Conservation (phyloP, 2,113 vertebrate species). For the Larimichthys polyactis region DNA sequence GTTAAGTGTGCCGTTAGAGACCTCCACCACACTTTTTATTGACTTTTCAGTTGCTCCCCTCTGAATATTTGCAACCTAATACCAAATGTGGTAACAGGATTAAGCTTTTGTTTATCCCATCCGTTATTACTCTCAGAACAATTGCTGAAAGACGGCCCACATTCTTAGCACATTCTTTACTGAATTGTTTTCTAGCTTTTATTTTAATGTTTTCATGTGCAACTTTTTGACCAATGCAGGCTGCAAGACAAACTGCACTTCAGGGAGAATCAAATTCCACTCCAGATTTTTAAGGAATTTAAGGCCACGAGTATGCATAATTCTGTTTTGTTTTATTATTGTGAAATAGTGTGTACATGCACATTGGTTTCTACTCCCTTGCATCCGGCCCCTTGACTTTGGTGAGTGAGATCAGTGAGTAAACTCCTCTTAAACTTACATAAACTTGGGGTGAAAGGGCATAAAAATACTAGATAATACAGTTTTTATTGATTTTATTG, state of each 20-base stretch:
- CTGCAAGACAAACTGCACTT: conserved; percentile 7
- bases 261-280: conserved; percentile 28
- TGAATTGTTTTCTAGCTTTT: conserved; percentile 17
- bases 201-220: conserved; percentile 19
- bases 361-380: conserved; percentile 1
- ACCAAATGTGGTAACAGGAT: conserved; percentile 23
- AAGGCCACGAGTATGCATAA: not conserved
- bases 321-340: conserved; percentile 31
- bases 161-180: conserved; percentile 16
- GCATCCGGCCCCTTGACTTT: conserved; percentile 8
- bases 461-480: not conserved
- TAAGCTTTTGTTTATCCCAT: conserved; percentile 12
- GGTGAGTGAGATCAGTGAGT: conserved; percentile 1
- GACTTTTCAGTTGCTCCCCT: not conserved
- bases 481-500: not conserved
- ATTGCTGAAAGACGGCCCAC: conserved; percentile 10
- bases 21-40: not conserved
- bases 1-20: not conserved
- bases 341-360: conserved; percentile 20
- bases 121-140: conserved; percentile 13
- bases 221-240: conserved; percentile 27
- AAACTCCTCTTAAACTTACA: not conserved
- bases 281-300: not conserved
- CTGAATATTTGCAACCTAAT: not conserved
- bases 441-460: not conserved